Evolutionary conservation across 2,888 invertebrate genomes (phyloP).

Genomic region (Orchesella flavescens): DNA sequence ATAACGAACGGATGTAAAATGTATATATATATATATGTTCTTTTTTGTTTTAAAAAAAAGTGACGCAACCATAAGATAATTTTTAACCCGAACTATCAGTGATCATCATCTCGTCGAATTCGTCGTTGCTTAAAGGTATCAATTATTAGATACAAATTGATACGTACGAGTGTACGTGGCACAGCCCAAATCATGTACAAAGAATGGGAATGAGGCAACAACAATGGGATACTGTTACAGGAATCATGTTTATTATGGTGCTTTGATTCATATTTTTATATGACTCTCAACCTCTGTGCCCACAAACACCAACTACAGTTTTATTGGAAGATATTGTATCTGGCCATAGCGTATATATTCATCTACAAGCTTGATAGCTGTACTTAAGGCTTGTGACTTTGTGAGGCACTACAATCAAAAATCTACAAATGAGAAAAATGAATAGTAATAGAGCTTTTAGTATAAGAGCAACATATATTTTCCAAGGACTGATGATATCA

Average conservation of each 20-base stretch:
- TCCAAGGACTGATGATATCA: conserved; percentile 24
- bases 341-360: too few species aligned
- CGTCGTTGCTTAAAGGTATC: background rate
- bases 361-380: too few species aligned
- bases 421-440: conserved; percentile 2
- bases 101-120: background rate
- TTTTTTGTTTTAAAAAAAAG: too few species aligned
- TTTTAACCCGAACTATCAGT: background rate
- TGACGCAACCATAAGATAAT: background rate
- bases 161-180: conserved; percentile 32
- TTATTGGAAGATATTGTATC: too few species aligned
- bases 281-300: too few species aligned
- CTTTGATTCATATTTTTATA: too few species aligned
- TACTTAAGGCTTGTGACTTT: background rate
- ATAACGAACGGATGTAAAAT: too few species aligned
- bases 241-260: background rate
- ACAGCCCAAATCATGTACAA: conserved; percentile 42
- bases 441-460: background rate
- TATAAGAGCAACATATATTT: background rate
- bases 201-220: background rate
- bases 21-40: too few species aligned
- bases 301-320: too few species aligned
- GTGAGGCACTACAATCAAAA: background rate
- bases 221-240: conserved; percentile 30
- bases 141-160: conserved; percentile 34